Evolutionary conservation across 2,113 vertebrate species (phyloP), one percentile per base, ranked within the genome.

Genomic region (Pachycephala philippinensis): DNA sequence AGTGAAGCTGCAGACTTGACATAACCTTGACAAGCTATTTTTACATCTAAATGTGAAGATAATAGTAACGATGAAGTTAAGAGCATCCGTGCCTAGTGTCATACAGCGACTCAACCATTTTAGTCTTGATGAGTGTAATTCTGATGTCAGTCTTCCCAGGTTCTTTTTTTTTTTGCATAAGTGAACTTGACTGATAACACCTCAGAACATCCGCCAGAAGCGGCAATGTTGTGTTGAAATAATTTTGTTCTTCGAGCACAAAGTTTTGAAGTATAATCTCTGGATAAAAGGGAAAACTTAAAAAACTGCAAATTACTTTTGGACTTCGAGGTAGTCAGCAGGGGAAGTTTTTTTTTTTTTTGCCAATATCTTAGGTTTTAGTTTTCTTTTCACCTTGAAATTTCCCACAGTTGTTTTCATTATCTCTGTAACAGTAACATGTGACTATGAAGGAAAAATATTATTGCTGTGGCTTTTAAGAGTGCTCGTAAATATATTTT

Each of bases 281-380:
- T n/a, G 33, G 22, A 52, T 74, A 27, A 39, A 77, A 49, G 11
- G 8, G 13, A 21, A 15, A 63, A 50, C 19, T 42, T 57, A 2
- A 53, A 40, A 45, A 37, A 61, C 7, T 35, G 1, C 12, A 35
- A 8, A 9, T 3, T 37, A 35, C 22, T 85, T 78, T 7, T 28
- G 47, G 31, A 65, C 44, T 45, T 52, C 28, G 17, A 64, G 20
- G 13, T 69, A 44, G 56, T 39, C 28, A 71, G 31, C 12, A 31
- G 31, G 27, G 23, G 5, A 66, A 47, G 44, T n/a, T n/a, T n/a
- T n/a, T n/a, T n/a, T n/a, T n/a, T 93, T 93, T 78, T 61, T 71
- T 0, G 1, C 56, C 30, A 37, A 0, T 66, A 35, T 79, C 23
- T 18, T 60, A 8, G 16, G 11, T 31, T 63, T 84, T 75, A 14